phyloP scores from a whole-genome alignment of 2,113 vertebrate genomes.

The Fulica atra region DNA sequence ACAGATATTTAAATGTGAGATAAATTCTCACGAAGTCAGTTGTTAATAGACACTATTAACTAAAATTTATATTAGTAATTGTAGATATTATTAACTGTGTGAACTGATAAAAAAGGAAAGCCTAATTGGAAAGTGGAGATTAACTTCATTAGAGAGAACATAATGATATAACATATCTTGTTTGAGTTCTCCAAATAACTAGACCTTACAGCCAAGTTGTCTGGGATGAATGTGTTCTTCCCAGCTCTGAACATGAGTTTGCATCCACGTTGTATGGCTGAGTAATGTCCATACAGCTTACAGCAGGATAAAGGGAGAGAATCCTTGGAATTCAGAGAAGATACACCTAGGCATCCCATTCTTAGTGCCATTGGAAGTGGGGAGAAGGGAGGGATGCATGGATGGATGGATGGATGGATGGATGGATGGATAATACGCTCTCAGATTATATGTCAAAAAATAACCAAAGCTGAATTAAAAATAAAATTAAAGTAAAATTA shows the following conservation, averaged over 20 bases:
- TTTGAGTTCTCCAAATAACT: neutral
- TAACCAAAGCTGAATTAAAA: neutral
- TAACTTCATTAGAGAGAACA: constrained; percentile 25
- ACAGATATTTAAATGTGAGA: constrained; percentile 61
- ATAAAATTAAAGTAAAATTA: neutral
- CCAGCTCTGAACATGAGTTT: neutral
- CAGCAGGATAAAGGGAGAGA: neutral
- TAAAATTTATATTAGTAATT: constrained; percentile 39
- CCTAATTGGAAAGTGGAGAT: constrained; percentile 64
- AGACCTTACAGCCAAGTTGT: neutral
- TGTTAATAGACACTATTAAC: constrained; percentile 55
- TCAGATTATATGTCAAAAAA: neutral
- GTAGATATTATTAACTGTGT: constrained; percentile 53
- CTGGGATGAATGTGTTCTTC: neutral
- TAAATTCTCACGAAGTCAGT: constrained; percentile 44
- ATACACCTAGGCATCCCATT: neutral
- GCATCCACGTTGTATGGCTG: too few species aligned
- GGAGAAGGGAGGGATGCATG: neutral
- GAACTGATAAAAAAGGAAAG: constrained; percentile 52
- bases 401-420: neutral
- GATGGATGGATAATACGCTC: neutral
- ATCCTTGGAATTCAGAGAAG: neutral
- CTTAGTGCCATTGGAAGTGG: neutral
- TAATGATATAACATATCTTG: neutral
- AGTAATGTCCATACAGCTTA: rapidly evolving